Evolutionary conservation across 1,140 invertebrate genomes (phyloP), one percentile per base, ranked within the genome.

Genomic region (Drosophila bifasciata): DNA sequence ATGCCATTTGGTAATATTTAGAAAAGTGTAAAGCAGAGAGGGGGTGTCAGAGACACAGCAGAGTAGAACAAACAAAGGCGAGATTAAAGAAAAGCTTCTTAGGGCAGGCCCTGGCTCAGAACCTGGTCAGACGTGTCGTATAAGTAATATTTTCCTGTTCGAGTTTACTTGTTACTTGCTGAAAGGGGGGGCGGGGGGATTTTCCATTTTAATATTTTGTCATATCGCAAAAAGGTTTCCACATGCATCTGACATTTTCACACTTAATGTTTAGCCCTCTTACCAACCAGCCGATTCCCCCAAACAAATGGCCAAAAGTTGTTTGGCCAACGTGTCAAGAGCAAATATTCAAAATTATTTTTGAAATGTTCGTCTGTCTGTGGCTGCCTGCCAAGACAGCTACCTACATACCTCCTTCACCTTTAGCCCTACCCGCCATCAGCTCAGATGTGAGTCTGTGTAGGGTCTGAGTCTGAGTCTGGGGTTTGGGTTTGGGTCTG

Each of bases 291-390:
- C n/a, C n/a, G n/a, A n/a, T n/a, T n/a, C 46, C 49, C 28, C 15
- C 46, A 23, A 17, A 13, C 19, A 44, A 28, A 51, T 74, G 53
- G 57, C 39, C 52, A 56, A 58, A 69, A 48, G 28, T 66, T 66
- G 70, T 76, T 62, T 73, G 69, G 83, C 78, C 74, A 86, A 86
- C 83, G 83, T 86, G 81, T 86, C 81, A 86, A 83, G 83, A 83
- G 81, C 81, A 86, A 83, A 86, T 86, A 86, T 86, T 86, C 81
- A 76, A 86, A 86, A 86, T 88, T 86, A 88, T 86, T 86, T 88
- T 69, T 88, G 83, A 86, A 86, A 85, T 85, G 77, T 80, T 60
- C 63, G 76, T 80, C 80, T 80, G 62, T 77, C 72, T 44, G 52
- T 49, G 46, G 40, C 51, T n/a, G 7, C 28, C 51, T n/a, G 7